Evolutionary conservation across 1,140 invertebrate species (phyloP).

Genomic region (Ceratina japonica): DNA sequence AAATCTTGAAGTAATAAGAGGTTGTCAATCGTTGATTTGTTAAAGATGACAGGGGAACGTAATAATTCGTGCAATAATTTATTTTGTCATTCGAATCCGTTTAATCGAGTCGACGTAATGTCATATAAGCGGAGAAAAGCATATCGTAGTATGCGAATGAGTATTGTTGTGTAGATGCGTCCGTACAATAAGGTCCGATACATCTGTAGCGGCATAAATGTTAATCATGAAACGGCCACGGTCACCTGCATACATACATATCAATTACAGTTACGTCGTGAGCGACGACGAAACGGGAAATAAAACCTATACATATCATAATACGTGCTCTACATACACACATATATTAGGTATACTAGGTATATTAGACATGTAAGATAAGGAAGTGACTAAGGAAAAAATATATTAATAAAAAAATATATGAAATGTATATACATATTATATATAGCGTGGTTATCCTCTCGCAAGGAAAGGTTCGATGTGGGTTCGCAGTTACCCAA

Average conservation of each 20-base stretch:
- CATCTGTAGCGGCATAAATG: constrained; percentile 13
- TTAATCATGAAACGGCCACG: constrained; percentile 43
- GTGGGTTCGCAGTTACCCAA: constrained; percentile 8
- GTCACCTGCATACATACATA: constrained; percentile 35
- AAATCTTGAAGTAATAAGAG: neutral
- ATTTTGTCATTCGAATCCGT: no score
- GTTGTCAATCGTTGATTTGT: no score
- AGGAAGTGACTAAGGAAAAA: constrained; percentile 3
- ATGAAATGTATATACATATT: constrained; percentile 51
- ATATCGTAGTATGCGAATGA: neutral
- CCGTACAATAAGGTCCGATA: neutral
- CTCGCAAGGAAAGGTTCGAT: constrained; percentile 10
- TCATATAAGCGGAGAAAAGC: no score
- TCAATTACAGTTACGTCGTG: constrained; percentile 65
- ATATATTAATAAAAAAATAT: constrained; percentile 20
- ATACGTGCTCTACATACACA: constrained; percentile 69
- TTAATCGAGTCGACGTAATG: neutral
- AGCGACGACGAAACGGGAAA: constrained; percentile 65
- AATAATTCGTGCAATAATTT: neutral
- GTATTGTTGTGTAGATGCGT: constrained; percentile 26
- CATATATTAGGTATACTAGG: constrained; percentile 44
- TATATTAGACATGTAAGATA: constrained; percentile 46
- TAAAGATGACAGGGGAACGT: neutral
- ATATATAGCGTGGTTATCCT: constrained; percentile 18
- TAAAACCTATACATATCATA: constrained; percentile 74